Conservation (phyloP, 30 jellyfish, hydroid and myxozoan species). For the Nemopilema nomurai region DNA sequence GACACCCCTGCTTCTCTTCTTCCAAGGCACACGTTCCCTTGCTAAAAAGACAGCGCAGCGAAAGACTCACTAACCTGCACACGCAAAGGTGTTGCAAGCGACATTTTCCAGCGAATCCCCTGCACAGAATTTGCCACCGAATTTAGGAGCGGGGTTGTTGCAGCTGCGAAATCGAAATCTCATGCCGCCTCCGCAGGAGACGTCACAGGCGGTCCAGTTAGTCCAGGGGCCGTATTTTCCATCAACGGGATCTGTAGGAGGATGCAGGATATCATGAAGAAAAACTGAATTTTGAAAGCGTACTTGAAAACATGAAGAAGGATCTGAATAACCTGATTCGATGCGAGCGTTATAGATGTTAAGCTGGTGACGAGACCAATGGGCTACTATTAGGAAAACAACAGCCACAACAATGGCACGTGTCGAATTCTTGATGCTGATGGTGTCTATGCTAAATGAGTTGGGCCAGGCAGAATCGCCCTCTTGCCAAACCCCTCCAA, state of each 20-base stretch:
- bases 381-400: too few relatives aligned
- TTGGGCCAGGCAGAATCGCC: too few relatives aligned
- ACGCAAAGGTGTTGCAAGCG: slow-evolving; percentile 51
- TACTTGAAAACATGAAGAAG: too few relatives aligned
- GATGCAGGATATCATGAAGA: background rate
- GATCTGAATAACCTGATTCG: too few relatives aligned
- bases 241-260: slow-evolving; percentile 49
- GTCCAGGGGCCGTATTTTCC: slow-evolving; percentile 75
- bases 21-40: too few relatives aligned
- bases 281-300: too few relatives aligned
- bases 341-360: too few relatives aligned
- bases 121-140: slow-evolving; percentile 71
- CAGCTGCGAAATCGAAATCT: slow-evolving; percentile 63
- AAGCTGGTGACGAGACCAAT: too few relatives aligned
- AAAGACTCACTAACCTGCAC: slow-evolving; percentile 33
- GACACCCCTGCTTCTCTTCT: background rate
- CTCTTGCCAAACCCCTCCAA: too few relatives aligned
- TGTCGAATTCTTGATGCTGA: too few relatives aligned
- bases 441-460: too few relatives aligned
- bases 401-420: too few relatives aligned
- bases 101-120: slow-evolving; percentile 35
- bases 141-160: slow-evolving; percentile 57
- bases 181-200: slow-evolving; percentile 70
- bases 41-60: background rate
- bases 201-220: slow-evolving; percentile 59